phyloP scores from a whole-genome alignment of 2,113 vertebrate genomes.

The Pollimyrus isidori region DNA sequence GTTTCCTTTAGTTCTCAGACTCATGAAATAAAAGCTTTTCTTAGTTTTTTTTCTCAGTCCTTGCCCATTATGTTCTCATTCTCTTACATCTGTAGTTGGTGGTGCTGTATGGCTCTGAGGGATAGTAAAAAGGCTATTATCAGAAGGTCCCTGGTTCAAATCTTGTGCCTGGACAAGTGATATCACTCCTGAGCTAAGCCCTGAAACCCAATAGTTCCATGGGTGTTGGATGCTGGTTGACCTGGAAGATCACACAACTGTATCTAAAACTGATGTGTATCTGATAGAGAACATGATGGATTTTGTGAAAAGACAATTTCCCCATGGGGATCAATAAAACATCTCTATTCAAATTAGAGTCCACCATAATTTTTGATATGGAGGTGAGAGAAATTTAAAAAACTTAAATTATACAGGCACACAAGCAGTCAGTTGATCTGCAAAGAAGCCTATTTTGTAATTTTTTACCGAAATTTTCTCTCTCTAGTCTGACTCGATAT shows the following conservation, averaged over 20 bases:
- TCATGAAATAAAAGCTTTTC: not conserved
- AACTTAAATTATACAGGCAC: not conserved
- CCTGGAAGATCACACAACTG: not conserved
- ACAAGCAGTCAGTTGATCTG: not conserved
- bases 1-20: not conserved
- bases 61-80: not conserved
- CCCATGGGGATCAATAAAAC: not conserved
- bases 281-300: not conserved
- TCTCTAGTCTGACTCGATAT: not conserved
- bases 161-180: not conserved
- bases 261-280: not conserved
- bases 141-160: not conserved
- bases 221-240: not conserved
- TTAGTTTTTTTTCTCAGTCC: not conserved
- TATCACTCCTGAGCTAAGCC: not conserved
- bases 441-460: not conserved
- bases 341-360: not conserved
- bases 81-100: not conserved
- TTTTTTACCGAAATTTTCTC: not conserved
- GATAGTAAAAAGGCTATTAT: not conserved
- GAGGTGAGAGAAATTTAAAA: not conserved
- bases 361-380: not conserved
- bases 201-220: not conserved
- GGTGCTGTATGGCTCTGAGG: not conserved
- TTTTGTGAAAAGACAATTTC: not conserved